Evolutionary conservation across 2,797 vertebrate species (phyloP).

Genomic region (Oceanodroma leucorhoa): DNA sequence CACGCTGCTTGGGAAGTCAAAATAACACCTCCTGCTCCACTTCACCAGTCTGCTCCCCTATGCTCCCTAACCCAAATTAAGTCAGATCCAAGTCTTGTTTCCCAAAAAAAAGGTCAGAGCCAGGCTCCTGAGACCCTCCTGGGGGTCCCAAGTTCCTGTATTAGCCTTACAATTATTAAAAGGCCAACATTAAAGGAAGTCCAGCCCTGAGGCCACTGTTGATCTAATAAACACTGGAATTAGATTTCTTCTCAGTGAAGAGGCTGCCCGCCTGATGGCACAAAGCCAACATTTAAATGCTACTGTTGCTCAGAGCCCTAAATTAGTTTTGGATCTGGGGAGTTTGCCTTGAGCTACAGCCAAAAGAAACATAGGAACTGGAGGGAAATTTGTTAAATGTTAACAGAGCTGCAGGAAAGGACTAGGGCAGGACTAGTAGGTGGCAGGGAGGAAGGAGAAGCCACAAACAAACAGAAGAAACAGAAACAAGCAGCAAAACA

Average conservation of each 20-base stretch:
- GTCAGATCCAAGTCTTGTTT: neutral
- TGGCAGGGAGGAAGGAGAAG: neutral
- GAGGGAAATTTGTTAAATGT: conserved; percentile 69
- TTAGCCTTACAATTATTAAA: conserved; percentile 52
- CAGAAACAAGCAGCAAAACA: neutral
- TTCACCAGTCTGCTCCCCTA: neutral
- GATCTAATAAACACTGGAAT: conserved; percentile 72
- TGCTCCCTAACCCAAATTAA: conserved; percentile 31
- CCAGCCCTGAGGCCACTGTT: conserved; percentile 62
- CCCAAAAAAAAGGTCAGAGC: conserved; percentile 1
- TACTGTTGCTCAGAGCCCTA: conserved; percentile 72
- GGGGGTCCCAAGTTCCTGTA: conserved; percentile 42
- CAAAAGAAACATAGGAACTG: conserved; percentile 72
- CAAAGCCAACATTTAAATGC: conserved; percentile 68
- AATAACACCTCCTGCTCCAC: conserved; percentile 26
- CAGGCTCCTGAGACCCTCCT: conserved; percentile 11
- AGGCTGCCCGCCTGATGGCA: conserved; percentile 62
- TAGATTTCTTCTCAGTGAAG: conserved; percentile 61
- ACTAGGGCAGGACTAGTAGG: conserved; percentile 35
- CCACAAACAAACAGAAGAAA: neutral
- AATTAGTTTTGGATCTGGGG: conserved; percentile 73
- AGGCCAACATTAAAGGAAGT: conserved; percentile 61
- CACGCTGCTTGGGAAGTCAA: conserved; percentile 38
- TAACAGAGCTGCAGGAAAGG: conserved; percentile 63
- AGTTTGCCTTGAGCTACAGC: conserved; percentile 73